Base-by-base conservation (phyloP, 2,113 vertebrate genomes). In the Sebastes schlegelii region DNA sequence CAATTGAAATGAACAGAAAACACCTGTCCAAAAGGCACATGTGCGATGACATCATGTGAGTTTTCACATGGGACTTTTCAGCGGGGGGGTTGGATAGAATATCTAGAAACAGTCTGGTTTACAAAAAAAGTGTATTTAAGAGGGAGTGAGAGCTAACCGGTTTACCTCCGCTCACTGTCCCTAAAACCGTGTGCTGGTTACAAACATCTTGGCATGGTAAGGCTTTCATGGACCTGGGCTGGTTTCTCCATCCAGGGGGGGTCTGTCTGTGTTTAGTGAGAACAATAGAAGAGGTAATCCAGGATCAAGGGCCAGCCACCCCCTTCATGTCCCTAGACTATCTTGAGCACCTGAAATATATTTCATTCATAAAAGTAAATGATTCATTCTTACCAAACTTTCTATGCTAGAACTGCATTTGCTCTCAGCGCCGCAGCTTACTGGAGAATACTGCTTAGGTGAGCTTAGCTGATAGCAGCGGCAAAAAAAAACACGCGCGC, bases 341-440 rank as follows among this genome's bases (percentile, higher is more conserved):
- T 42, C 72, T 52, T 58, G 8, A 91, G 87, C 77, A 85, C 80
- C 87, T 83, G 55, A 65, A 81, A 79, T 26, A 75, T 54, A 74
- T 78, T 57, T 61, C n/a, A 83, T 77, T 74, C 71, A 74, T n/a
- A 49, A 46, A 43, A 58, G 42, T 57, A 45, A 62, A 67, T 46
- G 19, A 74, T 74, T 49, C 1, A 49, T 71, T 66, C n/a, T 11
- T 46, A 71, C 34, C 45, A 46, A 70, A 76, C 63, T 54, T 40
- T 51, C 26, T 34, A 34, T 6, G 17, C 13, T 52, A 68, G 57
- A 77, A 61, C 23, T 65, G 3, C 21, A 60, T 86, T 79, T 64
- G 51, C 60, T 75, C 12, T 85, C 62, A 60, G 52, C 51, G 64
- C 61, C 11, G 11, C 77, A 52, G 63, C 60, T 75, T 55, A 67